These are phyloP conservation scores for Calameuta filiformis DNA, from an alignment of 2,888 invertebrate species.

Conservation along the genomic window DNA sequence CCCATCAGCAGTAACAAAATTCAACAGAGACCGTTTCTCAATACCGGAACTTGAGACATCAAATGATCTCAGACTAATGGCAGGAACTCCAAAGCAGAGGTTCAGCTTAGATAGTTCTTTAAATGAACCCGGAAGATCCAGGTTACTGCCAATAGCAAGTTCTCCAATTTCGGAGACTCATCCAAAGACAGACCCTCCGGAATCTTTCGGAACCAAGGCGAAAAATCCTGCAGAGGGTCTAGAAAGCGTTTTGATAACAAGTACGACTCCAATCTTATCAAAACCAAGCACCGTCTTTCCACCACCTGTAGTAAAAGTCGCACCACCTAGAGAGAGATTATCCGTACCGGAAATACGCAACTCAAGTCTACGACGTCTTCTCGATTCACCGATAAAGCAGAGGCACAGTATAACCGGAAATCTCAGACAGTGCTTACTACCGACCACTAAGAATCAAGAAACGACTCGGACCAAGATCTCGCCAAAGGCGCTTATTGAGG, in stretches of 20 bases:
- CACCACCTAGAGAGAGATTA: constrained; percentile 51
- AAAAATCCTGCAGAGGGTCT: constrained; percentile 44
- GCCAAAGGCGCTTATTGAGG: constrained; percentile 13
- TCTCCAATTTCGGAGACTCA: constrained; percentile 56
- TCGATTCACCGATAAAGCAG: constrained; percentile 57
- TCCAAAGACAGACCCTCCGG: neutral
- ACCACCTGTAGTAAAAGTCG: constrained; percentile 7
- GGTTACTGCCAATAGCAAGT: constrained; percentile 56
- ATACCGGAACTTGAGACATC: constrained; percentile 59
- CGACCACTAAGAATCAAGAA: constrained; percentile 26
- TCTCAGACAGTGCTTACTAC: constrained; percentile 40
- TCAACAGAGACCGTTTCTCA: constrained; percentile 58
- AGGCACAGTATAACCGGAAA: constrained; percentile 58
- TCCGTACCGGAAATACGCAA: constrained; percentile 60
- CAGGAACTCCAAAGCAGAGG: constrained; percentile 58
- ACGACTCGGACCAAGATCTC: constrained; percentile 23
- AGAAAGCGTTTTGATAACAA: constrained; percentile 51
- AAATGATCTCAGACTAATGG: constrained; percentile 55
- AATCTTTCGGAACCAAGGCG: constrained; percentile 5
- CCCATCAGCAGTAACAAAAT: constrained; percentile 34
- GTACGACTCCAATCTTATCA: constrained; percentile 53
- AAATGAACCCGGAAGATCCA: constrained; percentile 40
- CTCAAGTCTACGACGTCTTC: constrained; percentile 52
- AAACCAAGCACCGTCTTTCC: neutral
- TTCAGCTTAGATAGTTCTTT: constrained; percentile 58